These are phyloP conservation scores for Actinia tenebrosa DNA, from an alignment of 64 coral and sea anemone species.

Conservation along the genomic window DNA sequence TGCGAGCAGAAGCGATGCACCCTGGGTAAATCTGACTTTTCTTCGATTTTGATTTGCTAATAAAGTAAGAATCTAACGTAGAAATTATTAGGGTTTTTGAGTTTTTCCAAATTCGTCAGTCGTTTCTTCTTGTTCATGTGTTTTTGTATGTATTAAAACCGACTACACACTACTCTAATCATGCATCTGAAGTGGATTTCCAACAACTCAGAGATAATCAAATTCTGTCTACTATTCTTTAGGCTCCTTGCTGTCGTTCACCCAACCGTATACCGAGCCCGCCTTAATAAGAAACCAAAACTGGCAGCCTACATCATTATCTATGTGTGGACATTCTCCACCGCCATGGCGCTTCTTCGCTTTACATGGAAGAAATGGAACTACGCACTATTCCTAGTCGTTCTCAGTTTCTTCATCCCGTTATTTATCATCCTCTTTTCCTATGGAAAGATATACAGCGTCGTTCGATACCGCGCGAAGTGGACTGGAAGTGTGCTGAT, in stretches of 20 bases:
- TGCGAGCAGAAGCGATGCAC: background rate
- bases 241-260: slow-evolving; percentile 78
- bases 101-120: too few species aligned
- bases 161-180: too few species aligned
- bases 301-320: slow-evolving; percentile 57
- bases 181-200: too few species aligned
- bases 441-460: slow-evolving; percentile 69
- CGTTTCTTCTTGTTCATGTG: too few species aligned
- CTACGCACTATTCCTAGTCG: slow-evolving; percentile 54
- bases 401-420: slow-evolving; percentile 64
- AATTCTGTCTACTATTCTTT: background rate
- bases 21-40: background rate
- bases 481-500: slow-evolving; percentile 86
- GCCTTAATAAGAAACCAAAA: slow-evolving; percentile 46
- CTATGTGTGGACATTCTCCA: slow-evolving; percentile 57
- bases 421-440: slow-evolving; percentile 57
- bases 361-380: slow-evolving; percentile 2
- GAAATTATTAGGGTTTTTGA: too few species aligned
- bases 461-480: slow-evolving; percentile 62
- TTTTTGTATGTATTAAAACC: too few species aligned
- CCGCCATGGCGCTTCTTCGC: slow-evolving; percentile 32
- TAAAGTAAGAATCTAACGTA: too few species aligned
- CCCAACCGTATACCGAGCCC: slow-evolving; percentile 68
- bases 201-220: background rate
- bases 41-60: too few species aligned